These are phyloP conservation scores for Tragulus kanchil DNA, from an alignment of 2,113 vertebrate species.

Conservation along the genomic window DNA sequence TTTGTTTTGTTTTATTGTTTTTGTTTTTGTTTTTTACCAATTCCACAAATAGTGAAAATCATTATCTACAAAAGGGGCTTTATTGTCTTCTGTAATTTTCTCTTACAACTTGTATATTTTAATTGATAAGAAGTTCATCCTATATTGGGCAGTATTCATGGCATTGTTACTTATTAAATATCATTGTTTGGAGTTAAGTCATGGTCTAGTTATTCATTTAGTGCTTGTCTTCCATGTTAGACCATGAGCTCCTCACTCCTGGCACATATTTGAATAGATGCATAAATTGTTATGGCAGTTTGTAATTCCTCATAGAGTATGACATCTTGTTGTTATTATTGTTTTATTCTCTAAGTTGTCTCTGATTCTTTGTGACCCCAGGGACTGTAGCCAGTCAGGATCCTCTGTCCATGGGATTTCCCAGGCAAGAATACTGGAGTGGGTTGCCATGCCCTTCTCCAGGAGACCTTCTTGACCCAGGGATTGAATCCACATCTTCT, in stretches of 20 bases:
- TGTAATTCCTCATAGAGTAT: neutral
- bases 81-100: constrained; percentile 43
- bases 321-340: neutral
- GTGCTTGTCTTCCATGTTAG: neutral
- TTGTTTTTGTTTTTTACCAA: neutral
- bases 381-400: neutral
- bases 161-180: neutral
- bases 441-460: neutral
- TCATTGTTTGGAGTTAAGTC: neutral
- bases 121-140: neutral
- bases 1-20: neutral
- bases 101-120: constrained; percentile 17
- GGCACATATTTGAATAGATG: neutral
- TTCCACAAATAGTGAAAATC: constrained; percentile 37
- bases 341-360: neutral
- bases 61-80: neutral
- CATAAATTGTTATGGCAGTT: neutral
- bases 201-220: neutral
- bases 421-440: neutral
- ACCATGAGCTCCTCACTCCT: neutral
- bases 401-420: neutral
- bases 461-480: neutral
- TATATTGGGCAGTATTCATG: neutral
- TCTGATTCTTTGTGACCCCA: neutral
- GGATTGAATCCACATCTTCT: neutral